These are phyloP conservation scores for Aplysia californica DNA, from an alignment of 1,140 invertebrate species.

Conservation along the genomic window DNA sequence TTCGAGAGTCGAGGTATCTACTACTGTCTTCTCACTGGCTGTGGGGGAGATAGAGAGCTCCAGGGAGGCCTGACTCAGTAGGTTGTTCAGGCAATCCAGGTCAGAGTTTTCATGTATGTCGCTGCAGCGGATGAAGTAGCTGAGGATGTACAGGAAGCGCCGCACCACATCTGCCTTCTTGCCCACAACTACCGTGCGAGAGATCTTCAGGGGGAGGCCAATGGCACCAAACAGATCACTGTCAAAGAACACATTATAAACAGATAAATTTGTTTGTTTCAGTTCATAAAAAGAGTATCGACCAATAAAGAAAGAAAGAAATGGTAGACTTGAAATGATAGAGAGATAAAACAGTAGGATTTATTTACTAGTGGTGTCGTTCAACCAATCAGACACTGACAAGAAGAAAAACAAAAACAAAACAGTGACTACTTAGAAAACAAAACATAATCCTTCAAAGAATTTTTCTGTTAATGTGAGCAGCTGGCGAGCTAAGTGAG, in stretches of 20 bases:
- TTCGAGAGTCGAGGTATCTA: background rate
- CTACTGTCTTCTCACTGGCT: slow-evolving; percentile 40
- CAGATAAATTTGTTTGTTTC: too few relatives aligned
- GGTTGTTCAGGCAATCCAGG: slow-evolving; percentile 37
- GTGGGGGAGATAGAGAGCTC: slow-evolving; percentile 36
- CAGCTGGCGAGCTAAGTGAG: too few relatives aligned
- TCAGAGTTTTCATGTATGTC: slow-evolving; percentile 72
- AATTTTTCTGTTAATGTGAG: too few relatives aligned
- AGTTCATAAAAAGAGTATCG: too few relatives aligned
- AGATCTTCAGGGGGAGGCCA: slow-evolving; percentile 79
- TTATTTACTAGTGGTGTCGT: too few relatives aligned
- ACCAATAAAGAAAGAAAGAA: too few relatives aligned
- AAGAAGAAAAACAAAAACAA: too few relatives aligned
- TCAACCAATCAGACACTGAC: too few relatives aligned
- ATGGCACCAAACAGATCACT: slow-evolving; percentile 85
- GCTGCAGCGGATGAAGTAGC: slow-evolving; percentile 86
- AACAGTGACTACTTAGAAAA: too few relatives aligned
- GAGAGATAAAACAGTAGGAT: too few relatives aligned
- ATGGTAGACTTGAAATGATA: too few relatives aligned
- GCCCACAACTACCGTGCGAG: slow-evolving; percentile 83
- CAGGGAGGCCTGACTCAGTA: slow-evolving; percentile 43
- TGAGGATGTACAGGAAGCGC: slow-evolving; percentile 73
- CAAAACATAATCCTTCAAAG: too few relatives aligned
- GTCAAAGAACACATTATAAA: slow-evolving; percentile 40
- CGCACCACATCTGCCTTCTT: slow-evolving; percentile 73